These are phyloP conservation scores for Drosophila mayaguana DNA, from an alignment of 2,888 invertebrate genomes.

Conservation along the genomic window DNA sequence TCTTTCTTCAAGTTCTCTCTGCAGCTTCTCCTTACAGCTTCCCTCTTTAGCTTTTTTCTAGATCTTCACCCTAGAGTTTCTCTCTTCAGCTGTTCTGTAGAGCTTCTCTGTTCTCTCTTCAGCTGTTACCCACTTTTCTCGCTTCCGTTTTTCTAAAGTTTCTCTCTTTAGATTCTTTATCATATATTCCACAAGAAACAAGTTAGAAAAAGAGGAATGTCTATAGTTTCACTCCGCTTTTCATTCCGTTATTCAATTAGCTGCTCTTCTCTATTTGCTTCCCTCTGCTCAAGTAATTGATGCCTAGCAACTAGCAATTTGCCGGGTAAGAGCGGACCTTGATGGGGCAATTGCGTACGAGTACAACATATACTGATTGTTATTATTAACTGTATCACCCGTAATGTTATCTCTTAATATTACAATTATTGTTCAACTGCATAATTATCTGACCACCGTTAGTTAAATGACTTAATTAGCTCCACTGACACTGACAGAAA, in stretches of 20 bases:
- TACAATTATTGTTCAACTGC: neutral
- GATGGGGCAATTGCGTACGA: neutral
- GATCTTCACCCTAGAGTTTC: neutral
- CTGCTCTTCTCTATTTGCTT: neutral
- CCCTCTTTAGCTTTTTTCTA: neutral
- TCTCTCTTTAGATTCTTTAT: neutral
- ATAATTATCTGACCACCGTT: constrained; percentile 5
- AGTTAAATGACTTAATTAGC: constrained; percentile 1
- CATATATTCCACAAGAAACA: too few species aligned
- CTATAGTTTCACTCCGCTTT: neutral
- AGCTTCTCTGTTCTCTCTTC: too few species aligned
- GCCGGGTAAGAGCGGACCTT: too few species aligned
- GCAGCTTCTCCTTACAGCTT: neutral
- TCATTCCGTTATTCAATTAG: neutral
- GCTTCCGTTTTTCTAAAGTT: too few species aligned
- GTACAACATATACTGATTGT: neutral
- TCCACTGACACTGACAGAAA: constrained; percentile 1
- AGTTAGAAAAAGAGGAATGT: too few species aligned
- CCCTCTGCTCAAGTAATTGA: neutral
- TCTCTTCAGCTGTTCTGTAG: too few species aligned
- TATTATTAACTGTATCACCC: neutral
- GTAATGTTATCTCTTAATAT: neutral
- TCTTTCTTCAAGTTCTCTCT: neutral
- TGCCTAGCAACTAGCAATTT: neutral
- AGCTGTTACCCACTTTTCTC: neutral